These are phyloP conservation scores for Bettongia penicillata DNA, from an alignment of 2,113 vertebrate genomes.

Conservation along the genomic window DNA sequence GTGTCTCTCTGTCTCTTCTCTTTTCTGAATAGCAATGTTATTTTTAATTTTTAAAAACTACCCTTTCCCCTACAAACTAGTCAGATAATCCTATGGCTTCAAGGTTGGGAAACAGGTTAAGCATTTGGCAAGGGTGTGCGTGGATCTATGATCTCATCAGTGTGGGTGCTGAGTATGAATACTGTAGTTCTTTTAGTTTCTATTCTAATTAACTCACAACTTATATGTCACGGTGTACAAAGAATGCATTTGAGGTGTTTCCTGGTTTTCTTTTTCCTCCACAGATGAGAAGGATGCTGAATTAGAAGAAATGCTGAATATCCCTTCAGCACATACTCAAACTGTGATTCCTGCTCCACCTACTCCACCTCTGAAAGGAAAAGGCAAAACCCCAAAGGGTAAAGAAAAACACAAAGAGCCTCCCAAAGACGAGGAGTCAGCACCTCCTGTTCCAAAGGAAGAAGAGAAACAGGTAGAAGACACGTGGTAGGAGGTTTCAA, in stretches of 20 bases:
- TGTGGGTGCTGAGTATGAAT: background rate
- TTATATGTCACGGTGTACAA: background rate
- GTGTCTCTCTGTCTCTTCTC: no score
- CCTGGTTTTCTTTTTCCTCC: conserved; percentile 33
- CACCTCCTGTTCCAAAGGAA: conserved; percentile 49
- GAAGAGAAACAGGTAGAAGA: conserved; percentile 82
- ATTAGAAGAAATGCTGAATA: conserved; percentile 80
- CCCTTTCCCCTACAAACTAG: background rate
- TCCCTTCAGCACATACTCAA: conserved; percentile 76
- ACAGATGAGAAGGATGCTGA: conserved; percentile 75
- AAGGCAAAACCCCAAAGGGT: conserved; percentile 66
- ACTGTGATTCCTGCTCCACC: conserved; percentile 70
- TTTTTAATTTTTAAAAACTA: background rate
- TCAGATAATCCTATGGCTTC: background rate
- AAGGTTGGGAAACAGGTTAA: background rate
- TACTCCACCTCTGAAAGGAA: conserved; percentile 64
- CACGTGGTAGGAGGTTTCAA: background rate
- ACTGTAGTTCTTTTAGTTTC: background rate
- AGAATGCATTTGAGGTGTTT: conserved; percentile 2
- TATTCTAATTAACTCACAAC: background rate
- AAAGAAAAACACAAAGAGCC: conserved; percentile 78
- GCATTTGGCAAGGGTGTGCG: background rate
- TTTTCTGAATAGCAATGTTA: background rate
- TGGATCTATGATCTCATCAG: background rate
- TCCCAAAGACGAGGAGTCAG: conserved; percentile 64